Percentiles rank a stretch among this genome's conserved stretches.
phyloP scores from a whole-genome alignment of 2,113 vertebrate species.

The Pluvialis apricaria region DNA sequence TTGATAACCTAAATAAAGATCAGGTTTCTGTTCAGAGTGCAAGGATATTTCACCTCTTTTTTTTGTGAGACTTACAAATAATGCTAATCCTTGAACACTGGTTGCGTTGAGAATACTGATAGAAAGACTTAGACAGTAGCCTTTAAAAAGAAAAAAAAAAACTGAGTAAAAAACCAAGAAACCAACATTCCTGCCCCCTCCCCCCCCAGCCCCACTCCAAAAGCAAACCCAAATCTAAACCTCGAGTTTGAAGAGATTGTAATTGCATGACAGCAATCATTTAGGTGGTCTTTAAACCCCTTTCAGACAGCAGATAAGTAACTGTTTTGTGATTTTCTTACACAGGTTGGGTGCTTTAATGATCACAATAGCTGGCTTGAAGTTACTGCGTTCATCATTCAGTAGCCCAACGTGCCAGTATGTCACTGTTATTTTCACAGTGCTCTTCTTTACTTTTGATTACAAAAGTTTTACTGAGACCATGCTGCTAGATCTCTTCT shows the following conservation, averaged over 20 bases:
- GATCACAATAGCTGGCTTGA: slow-evolving; percentile 94
- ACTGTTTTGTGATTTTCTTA: slow-evolving; percentile 10
- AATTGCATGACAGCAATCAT: background rate
- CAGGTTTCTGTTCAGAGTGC: background rate
- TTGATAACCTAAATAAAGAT: background rate
- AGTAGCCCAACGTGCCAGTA: slow-evolving; percentile 97
- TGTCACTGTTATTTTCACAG: slow-evolving; percentile 93
- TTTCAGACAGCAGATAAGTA: background rate
- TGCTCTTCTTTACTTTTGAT: slow-evolving; percentile 98
- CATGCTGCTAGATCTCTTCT: slow-evolving; percentile 94
- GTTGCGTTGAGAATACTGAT: background rate
- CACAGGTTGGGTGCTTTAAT: slow-evolving; percentile 90
- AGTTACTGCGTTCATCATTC: slow-evolving; percentile 93
- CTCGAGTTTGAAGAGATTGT: background rate
- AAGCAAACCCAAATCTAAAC: background rate
- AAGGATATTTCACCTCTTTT: background rate
- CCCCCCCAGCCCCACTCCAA: background rate
- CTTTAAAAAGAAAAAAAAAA: background rate
- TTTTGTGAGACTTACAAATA: background rate
- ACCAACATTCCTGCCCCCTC: too few relatives aligned
- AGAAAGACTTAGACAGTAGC: background rate
- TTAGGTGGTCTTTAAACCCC: background rate
- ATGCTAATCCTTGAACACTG: background rate
- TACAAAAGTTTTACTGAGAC: slow-evolving; percentile 93
- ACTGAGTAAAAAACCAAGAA: background rate